Evolutionary conservation across 2,113 vertebrate species (phyloP).

Genomic region (Carassius gibelio): DNA sequence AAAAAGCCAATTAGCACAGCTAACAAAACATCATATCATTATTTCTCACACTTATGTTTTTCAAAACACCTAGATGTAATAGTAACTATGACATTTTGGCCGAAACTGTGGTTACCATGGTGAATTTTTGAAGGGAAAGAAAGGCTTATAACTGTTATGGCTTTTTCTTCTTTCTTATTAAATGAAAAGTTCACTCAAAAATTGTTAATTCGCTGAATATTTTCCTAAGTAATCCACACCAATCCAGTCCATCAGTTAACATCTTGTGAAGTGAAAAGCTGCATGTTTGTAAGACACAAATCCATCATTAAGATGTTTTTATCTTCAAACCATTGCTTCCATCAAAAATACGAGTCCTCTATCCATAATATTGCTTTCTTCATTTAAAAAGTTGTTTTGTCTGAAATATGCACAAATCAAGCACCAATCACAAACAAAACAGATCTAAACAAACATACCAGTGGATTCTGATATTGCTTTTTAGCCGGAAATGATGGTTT

Average conservation of each 20-base stretch:
- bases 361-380: not conserved
- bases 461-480: not conserved
- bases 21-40: not conserved
- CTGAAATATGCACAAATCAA: not conserved
- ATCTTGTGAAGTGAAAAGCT: not conserved
- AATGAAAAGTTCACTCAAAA: not conserved
- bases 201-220: not conserved
- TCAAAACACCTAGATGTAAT: not conserved
- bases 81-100: not conserved
- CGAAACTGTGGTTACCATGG: not conserved
- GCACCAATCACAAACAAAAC: not conserved
- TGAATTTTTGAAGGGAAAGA: not conserved
- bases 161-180: not conserved
- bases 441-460: not conserved
- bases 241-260: not conserved
- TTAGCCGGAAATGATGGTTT: not conserved
- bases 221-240: not conserved
- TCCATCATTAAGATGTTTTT: not conserved
- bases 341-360: not conserved
- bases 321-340: not conserved
- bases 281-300: not conserved
- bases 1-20: not conserved
- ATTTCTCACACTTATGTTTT: not conserved
- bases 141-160: not conserved
- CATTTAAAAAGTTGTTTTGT: not conserved